These are phyloP conservation scores for Lasioglossum pauxillum DNA, from an alignment of 2,888 invertebrate species.

Conservation along the genomic window DNA sequence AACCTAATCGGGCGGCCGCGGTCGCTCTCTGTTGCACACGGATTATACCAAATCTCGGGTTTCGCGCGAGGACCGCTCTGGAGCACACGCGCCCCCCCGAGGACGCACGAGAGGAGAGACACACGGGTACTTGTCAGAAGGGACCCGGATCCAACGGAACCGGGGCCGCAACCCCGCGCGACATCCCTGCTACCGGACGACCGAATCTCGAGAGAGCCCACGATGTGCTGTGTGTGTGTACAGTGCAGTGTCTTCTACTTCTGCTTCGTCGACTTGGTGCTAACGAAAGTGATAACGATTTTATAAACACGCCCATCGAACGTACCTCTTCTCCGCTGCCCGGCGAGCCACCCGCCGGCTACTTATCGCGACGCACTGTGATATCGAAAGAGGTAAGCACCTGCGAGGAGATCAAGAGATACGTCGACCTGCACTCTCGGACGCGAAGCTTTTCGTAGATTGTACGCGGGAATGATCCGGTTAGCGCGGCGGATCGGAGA, in stretches of 20 bases:
- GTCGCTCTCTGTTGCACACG: constrained; percentile 10
- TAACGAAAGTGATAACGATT: constrained; percentile 55
- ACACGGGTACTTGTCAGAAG: background rate
- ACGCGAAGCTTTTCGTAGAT: background rate
- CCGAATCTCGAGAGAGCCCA: constrained; percentile 49
- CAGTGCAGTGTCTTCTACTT: constrained; percentile 82
- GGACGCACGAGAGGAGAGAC: background rate
- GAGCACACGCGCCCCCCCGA: background rate
- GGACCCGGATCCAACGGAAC: background rate
- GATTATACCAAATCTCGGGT: background rate
- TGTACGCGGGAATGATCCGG: background rate
- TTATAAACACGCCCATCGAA: constrained; percentile 51
- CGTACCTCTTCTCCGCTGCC: background rate
- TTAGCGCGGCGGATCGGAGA: background rate
- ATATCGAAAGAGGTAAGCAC: constrained; percentile 43
- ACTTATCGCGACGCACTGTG: constrained; percentile 41
- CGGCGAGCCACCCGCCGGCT: constrained; percentile 13
- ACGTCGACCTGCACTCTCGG: background rate
- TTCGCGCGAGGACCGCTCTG: background rate
- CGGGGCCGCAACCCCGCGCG: background rate
- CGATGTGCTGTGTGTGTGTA: constrained; percentile 83
- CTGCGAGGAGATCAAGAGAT: background rate
- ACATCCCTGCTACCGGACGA: background rate
- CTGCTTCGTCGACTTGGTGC: constrained; percentile 81
- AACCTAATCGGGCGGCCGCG: background rate